These are phyloP conservation scores for Ceratotherium simum DNA, from an alignment of 2,113 vertebrate genomes.

Conservation along the genomic window DNA sequence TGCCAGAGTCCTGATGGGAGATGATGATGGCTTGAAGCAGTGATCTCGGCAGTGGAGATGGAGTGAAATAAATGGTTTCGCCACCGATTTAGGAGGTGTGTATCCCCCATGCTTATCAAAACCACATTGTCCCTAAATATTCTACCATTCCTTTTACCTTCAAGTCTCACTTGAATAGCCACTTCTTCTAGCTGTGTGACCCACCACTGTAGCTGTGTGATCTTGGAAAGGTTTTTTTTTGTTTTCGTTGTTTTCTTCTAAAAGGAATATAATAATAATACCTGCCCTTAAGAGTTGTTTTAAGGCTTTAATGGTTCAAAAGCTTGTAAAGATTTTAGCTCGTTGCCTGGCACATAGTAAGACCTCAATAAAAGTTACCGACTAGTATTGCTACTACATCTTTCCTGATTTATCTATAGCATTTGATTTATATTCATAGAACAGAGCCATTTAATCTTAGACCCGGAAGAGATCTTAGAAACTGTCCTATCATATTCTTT, in stretches of 20 bases:
- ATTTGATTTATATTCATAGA: not conserved
- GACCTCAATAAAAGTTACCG: not conserved
- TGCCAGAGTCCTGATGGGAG: not conserved
- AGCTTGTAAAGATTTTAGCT: not conserved
- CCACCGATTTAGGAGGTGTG: not conserved
- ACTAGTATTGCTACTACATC: not conserved
- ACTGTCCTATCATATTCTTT: not conserved
- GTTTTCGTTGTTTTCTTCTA: not conserved
- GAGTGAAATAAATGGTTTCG: not conserved
- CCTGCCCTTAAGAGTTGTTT: not conserved
- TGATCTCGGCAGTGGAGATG: not conserved
- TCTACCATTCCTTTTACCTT: not conserved
- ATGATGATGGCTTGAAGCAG: not conserved
- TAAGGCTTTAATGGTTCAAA: not conserved
- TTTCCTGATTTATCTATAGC: not conserved
- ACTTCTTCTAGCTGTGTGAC: not conserved
- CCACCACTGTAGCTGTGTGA: not conserved
- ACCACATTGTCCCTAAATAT: not conserved
- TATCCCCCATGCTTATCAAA: not conserved
- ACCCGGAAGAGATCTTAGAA: not conserved
- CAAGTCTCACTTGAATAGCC: not conserved
- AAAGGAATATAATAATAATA: not conserved
- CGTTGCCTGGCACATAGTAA: not conserved
- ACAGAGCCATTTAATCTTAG: not conserved
- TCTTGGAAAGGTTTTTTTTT: not conserved